Percentiles rank a stretch among this genome's conserved stretches.
Evolutionary conservation across 2,797 vertebrate species (phyloP).

Genomic region (Saxicola maurus): DNA sequence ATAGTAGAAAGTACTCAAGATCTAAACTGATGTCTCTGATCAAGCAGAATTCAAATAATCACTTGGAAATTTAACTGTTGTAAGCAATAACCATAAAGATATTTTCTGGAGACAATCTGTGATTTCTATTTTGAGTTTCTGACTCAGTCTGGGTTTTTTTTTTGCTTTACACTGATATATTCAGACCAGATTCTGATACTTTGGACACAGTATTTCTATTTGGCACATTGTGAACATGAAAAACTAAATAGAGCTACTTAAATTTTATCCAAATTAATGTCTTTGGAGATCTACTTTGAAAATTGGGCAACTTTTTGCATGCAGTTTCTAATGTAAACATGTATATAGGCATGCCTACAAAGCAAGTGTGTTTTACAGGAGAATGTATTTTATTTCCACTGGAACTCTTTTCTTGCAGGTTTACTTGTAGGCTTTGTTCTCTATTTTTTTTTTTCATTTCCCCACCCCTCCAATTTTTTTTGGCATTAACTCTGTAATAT

Average conservation of each 20-base stretch:
- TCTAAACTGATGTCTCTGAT: neutral
- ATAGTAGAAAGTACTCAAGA: neutral
- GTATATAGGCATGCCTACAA: accelerated
- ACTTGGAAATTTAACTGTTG: neutral
- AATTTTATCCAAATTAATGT: neutral
- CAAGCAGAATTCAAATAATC: neutral
- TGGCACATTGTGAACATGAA: neutral
- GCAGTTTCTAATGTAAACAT: neutral
- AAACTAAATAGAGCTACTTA: neutral
- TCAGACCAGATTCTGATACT: neutral
- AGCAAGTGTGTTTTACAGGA: neutral
- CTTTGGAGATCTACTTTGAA: neutral
- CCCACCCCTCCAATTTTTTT: neutral
- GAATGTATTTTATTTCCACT: neutral
- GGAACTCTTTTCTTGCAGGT: neutral
- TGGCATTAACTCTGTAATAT: neutral
- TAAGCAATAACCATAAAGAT: neutral
- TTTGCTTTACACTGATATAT: neutral
- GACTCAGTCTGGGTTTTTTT: neutral
- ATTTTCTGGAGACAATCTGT: neutral
- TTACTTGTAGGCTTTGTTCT: neutral
- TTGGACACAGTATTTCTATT: neutral
- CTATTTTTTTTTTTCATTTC: neutral
- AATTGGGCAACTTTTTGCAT: neutral
- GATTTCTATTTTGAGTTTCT: neutral